phyloP scores from a whole-genome alignment of 2,797 vertebrate species.

The Myripristis jacobus region DNA sequence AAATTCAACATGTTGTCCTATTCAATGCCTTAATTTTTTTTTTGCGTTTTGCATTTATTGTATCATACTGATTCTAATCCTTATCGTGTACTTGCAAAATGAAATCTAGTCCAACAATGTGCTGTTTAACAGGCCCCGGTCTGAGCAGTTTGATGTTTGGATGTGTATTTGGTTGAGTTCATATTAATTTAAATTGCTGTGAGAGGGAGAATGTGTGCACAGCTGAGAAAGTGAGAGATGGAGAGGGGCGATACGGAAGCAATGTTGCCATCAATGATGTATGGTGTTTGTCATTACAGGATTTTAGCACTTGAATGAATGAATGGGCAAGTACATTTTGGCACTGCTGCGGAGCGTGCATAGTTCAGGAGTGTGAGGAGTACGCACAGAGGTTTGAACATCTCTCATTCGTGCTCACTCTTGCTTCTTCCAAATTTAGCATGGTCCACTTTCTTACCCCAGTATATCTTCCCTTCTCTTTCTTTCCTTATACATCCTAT shows the following conservation, averaged over 20 bases:
- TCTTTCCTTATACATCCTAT: conserved; percentile 13
- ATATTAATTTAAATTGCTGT: not conserved
- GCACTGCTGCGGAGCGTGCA: not conserved
- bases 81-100: too few species aligned
- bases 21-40: too few species aligned
- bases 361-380: conserved; percentile 5
- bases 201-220: not conserved
- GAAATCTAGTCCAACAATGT: not conserved
- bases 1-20: too few species aligned
- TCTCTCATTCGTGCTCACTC: conserved; percentile 26
- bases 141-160: not conserved
- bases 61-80: too few species aligned
- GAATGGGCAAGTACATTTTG: conserved; percentile 16
- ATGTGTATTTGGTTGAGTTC: not conserved
- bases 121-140: too few species aligned
- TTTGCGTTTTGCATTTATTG: too few species aligned
- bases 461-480: conserved; percentile 1
- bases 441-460: conserved; percentile 2
- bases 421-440: conserved; percentile 39
- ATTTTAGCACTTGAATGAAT: conserved; percentile 17
- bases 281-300: not conserved
- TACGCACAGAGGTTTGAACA: not conserved
- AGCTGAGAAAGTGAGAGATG: conserved; percentile 7
- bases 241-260: conserved; percentile 7
- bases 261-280: conserved; percentile 22